Conservation (phyloP, 1,140 invertebrate species). For the Drosophila triauraria region DNA sequence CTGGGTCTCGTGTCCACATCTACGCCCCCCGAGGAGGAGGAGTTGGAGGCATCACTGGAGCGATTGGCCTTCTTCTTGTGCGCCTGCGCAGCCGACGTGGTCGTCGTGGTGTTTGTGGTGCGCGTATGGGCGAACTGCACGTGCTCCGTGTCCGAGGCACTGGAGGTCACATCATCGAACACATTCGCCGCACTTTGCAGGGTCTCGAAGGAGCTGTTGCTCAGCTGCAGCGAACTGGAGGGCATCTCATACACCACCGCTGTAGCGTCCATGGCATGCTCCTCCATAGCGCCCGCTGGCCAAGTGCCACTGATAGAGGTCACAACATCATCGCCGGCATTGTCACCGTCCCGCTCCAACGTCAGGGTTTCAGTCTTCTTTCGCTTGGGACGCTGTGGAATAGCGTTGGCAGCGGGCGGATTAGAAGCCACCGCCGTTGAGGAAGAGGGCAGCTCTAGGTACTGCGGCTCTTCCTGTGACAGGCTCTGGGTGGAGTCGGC, state of each 20-base stretch:
- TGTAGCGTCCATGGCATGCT: conserved; percentile 64
- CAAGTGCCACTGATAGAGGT: conserved; percentile 40
- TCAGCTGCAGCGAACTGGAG: conserved; percentile 60
- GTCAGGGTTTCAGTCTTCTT: conserved; percentile 70
- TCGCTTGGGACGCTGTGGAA: conserved; percentile 51
- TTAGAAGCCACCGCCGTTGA: conserved; percentile 47
- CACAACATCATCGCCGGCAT: conserved; percentile 20
- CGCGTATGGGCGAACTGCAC: conserved; percentile 78
- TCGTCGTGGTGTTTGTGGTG: conserved; percentile 79
- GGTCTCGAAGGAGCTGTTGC: conserved; percentile 64
- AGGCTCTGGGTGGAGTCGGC: conserved; percentile 59
- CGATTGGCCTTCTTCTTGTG: conserved; percentile 69
- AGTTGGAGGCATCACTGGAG: conserved; percentile 32
- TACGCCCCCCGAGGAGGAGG: conserved; percentile 46
- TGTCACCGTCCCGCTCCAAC: conserved; percentile 15
- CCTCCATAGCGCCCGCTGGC: conserved; percentile 66
- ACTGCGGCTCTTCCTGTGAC: conserved; percentile 35
- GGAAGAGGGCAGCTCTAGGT: conserved; percentile 58
- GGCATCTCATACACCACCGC: conserved; percentile 55
- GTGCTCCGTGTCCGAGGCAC: conserved; percentile 76
- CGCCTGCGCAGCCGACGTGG: conserved; percentile 66
- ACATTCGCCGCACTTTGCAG: conserved; percentile 3
- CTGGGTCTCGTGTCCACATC: conserved; percentile 66
- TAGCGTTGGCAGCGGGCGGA: conserved; percentile 24
- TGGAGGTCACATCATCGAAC: conserved; percentile 73